These are phyloP conservation scores for Camponotus vicinus DNA, from an alignment of 1,140 invertebrate species.

Conservation along the genomic window DNA sequence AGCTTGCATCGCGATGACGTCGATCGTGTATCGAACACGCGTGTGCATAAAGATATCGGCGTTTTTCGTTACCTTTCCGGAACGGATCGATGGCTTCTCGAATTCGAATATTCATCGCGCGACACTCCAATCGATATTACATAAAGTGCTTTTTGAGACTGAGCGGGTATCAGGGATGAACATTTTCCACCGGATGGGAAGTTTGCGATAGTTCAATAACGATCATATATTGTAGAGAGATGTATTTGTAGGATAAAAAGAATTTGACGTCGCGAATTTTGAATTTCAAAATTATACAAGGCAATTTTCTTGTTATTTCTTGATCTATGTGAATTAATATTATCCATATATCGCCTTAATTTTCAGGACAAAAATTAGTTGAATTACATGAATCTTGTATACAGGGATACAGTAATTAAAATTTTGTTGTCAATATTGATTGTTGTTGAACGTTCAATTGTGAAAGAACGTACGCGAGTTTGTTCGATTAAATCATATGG, in stretches of 20 bases:
- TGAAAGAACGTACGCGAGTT: neutral
- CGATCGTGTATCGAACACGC: constrained; percentile 44
- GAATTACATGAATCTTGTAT: neutral
- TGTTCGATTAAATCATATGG: neutral
- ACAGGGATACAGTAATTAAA: neutral
- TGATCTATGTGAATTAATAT: neutral
- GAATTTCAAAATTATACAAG: neutral
- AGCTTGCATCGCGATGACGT: constrained; percentile 62
- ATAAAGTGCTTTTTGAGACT: constrained; percentile 29
- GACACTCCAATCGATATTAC: constrained; percentile 8
- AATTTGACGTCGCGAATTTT: neutral
- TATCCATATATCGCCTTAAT: neutral
- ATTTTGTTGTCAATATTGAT: neutral
- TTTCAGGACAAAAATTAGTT: neutral
- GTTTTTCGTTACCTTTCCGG: constrained; percentile 33
- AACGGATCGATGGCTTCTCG: constrained; percentile 42
- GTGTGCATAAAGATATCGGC: constrained; percentile 46
- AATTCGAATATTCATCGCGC: constrained; percentile 33
- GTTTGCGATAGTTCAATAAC: constrained; percentile 25
- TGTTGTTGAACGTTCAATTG: neutral
- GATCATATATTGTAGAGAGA: neutral
- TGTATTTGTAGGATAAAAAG: neutral
- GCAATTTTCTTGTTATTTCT: neutral
- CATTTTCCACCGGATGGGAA: neutral
- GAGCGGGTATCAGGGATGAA: constrained; percentile 15